Percentiles rank a stretch among this genome's conserved stretches.
phyloP scores from a whole-genome alignment of 2,888 invertebrate genomes.

The Diarsia dahlii region DNA sequence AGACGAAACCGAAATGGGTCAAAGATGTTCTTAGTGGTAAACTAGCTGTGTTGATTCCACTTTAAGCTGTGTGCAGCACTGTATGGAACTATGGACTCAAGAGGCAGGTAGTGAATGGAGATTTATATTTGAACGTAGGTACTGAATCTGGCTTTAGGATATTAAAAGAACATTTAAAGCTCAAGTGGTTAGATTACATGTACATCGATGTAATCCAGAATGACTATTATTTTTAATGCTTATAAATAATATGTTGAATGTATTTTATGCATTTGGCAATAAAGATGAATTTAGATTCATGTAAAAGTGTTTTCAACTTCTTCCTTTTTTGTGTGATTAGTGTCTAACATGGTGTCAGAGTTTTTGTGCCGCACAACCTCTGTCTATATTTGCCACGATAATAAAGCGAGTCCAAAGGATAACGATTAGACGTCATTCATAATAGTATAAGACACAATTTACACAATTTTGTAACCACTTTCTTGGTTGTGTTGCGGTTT shows the following conservation, averaged over 20 bases:
- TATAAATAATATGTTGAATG: background rate
- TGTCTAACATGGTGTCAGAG: no score
- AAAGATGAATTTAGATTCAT: background rate
- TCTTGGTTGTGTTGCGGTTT: no score
- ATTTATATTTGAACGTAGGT: background rate
- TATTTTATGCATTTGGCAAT: background rate
- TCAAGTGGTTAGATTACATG: background rate
- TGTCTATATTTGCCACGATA: background rate
- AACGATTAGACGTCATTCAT: background rate
- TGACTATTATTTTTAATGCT: background rate
- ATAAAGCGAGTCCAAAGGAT: background rate
- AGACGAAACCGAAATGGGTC: conserved; percentile 50
- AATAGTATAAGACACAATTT: no score
- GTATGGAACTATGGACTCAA: background rate
- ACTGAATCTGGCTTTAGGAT: background rate
- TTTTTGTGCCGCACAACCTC: no score
- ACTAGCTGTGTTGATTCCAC: conserved; percentile 12
- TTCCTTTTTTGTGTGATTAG: no score
- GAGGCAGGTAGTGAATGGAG: conserved; percentile 7
- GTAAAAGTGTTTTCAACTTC: no score
- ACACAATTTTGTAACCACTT: no score
- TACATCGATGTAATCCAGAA: background rate
- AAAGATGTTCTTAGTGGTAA: conserved; percentile 30
- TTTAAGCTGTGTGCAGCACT: background rate
- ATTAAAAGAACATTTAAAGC: background rate